Evolutionary conservation across 1,140 invertebrate species (phyloP).

Genomic region (Hyles vespertilio): DNA sequence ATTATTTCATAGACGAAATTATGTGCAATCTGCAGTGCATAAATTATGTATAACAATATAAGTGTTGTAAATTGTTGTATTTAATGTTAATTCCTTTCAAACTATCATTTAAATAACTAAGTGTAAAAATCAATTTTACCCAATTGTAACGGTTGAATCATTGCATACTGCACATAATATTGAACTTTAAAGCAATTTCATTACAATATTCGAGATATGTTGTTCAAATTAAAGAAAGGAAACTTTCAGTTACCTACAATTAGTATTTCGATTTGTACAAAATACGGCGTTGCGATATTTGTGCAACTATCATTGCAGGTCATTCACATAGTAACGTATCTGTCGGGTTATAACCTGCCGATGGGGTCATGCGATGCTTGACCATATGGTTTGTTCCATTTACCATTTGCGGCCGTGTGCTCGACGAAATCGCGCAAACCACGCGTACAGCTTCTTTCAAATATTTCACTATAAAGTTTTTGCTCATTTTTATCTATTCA

Average conservation of each 20-base stretch:
- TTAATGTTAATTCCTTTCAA: too few species aligned
- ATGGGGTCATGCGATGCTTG: slow-evolving; percentile 63
- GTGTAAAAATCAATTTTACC: too few species aligned
- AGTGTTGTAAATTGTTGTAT: too few species aligned
- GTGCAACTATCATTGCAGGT: slow-evolving; percentile 68
- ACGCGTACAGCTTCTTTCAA: too few species aligned
- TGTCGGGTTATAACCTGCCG: slow-evolving; percentile 44
- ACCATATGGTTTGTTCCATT: slow-evolving; percentile 67
- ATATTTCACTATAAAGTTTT: too few species aligned
- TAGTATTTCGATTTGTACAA: neutral
- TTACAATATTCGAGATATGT: neutral
- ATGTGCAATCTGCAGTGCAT: too few species aligned
- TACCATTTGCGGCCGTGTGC: slow-evolving; percentile 26
- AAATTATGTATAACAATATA: too few species aligned
- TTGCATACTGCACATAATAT: slow-evolving; percentile 13
- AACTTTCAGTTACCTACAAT: neutral
- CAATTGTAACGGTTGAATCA: slow-evolving; percentile 5
- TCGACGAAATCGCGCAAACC: too few species aligned
- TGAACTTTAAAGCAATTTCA: neutral
- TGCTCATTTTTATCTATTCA: too few species aligned
- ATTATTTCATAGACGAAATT: too few species aligned
- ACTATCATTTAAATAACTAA: too few species aligned
- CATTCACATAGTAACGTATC: slow-evolving; percentile 44
- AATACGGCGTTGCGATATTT: slow-evolving; percentile 48
- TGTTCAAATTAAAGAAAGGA: neutral